These are phyloP conservation scores for Brachypodius melanocephalos DNA, from an alignment of 2,113 vertebrate genomes.

Conservation along the genomic window DNA sequence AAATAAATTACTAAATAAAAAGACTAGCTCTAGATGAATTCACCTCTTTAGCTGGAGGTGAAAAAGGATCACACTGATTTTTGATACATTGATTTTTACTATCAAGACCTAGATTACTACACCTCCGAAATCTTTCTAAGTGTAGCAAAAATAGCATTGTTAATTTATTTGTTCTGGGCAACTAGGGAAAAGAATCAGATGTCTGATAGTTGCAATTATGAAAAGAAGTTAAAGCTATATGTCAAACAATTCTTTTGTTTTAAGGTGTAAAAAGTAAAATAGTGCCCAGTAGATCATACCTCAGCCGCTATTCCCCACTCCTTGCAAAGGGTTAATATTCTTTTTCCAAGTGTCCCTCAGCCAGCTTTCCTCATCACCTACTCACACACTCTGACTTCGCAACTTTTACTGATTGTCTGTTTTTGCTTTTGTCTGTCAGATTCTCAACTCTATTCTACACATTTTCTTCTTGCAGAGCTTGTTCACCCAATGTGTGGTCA, in stretches of 20 bases:
- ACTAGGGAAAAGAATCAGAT: not conserved
- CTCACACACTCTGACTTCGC: not conserved
- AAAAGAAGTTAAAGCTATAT: not conserved
- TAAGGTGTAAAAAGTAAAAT: not conserved
- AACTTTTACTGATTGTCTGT: not conserved
- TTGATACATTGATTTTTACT: not conserved
- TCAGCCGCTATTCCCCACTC: not conserved
- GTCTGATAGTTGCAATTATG: not conserved
- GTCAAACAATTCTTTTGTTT: not conserved
- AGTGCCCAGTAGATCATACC: not conserved
- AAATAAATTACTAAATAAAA: not conserved
- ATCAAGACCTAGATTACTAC: not conserved
- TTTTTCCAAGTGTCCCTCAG: not conserved
- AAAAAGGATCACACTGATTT: not conserved
- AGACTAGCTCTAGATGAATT: not conserved
- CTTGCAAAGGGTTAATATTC: not conserved
- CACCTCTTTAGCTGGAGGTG: not conserved
- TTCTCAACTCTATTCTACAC: not conserved
- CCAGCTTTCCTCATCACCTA: not conserved
- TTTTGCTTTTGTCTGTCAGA: not conserved
- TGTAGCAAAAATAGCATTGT: not conserved
- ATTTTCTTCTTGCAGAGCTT: not conserved
- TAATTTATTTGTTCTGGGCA: not conserved
- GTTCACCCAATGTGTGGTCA: not conserved
- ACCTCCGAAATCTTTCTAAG: not conserved